Conservation (phyloP, 2,888 invertebrate genomes). For the Megaustenia siamemsis region DNA sequence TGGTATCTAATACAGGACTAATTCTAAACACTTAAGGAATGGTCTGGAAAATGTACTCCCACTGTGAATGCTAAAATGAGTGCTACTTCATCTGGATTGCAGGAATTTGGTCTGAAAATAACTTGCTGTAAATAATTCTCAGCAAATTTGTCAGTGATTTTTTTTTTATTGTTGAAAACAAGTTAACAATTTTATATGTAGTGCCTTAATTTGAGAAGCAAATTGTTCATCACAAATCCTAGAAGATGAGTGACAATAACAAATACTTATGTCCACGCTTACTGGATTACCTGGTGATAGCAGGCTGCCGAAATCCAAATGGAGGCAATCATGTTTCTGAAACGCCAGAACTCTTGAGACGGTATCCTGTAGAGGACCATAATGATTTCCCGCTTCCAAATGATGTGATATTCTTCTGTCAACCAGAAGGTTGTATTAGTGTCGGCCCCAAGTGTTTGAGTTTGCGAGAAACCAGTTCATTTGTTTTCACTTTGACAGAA, state of each 20-base stretch:
- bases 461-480: slow-evolving; percentile 93
- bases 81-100: slow-evolving; percentile 23
- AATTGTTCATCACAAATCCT: not conserved
- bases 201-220: slow-evolving; percentile 20
- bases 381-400: slow-evolving; percentile 97
- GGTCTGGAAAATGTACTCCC: not conserved
- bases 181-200: not conserved
- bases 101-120: too few species aligned
- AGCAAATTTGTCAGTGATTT: not conserved
- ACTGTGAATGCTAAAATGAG: slow-evolving; percentile 17
- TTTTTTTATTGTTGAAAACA: not conserved
- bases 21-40: not conserved
- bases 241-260: slow-evolving; percentile 45
- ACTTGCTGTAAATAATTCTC: not conserved
- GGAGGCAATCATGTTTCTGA: slow-evolving; percentile 82
- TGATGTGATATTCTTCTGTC: slow-evolving; percentile 99
- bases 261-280: slow-evolving; percentile 83
- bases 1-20: not conserved
- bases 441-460: slow-evolving; percentile 88
- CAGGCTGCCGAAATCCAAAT: slow-evolving; percentile 89
- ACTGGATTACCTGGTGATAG: slow-evolving; percentile 96
- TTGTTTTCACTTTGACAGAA: slow-evolving; percentile 98
- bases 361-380: slow-evolving; percentile 95
- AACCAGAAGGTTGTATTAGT: slow-evolving; percentile 96
- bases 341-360: slow-evolving; percentile 94